Percentiles rank a stretch among this genome's conserved stretches.
Conservation (phyloP, 1,140 invertebrate genomes). For the Drosophila kanapiae region DNA sequence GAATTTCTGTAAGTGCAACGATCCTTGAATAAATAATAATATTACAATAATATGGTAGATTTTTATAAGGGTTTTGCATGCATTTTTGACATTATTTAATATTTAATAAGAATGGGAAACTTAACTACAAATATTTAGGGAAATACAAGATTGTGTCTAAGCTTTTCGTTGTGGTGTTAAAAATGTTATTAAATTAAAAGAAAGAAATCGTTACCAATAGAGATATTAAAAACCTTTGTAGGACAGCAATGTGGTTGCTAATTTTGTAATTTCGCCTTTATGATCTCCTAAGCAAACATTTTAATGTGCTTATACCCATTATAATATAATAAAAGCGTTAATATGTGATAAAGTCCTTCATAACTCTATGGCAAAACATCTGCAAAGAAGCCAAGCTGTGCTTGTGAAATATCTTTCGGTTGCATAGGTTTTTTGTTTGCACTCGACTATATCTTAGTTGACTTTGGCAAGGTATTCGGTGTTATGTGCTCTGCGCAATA, state of each 20-base stretch:
- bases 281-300: neutral
- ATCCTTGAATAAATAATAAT: neutral
- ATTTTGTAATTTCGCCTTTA: neutral
- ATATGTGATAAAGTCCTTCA: slow-evolving; percentile 22
- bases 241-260: neutral
- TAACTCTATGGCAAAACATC: neutral
- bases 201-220: neutral
- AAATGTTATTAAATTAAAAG: neutral
- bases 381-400: slow-evolving; percentile 5
- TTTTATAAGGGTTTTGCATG: neutral
- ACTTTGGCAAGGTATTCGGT: slow-evolving; percentile 10
- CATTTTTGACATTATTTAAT: neutral
- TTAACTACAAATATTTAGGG: neutral
- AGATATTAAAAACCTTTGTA: neutral
- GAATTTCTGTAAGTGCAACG: slow-evolving; percentile 69
- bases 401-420: slow-evolving; percentile 18
- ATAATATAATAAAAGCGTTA: slow-evolving; percentile 1
- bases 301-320: slow-evolving; percentile 13
- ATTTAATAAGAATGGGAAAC: neutral
- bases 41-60: neutral
- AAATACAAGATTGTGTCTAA: neutral
- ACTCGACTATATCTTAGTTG: slow-evolving; percentile 13
- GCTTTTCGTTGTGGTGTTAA: neutral
- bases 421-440: slow-evolving; percentile 26
- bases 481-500: slow-evolving; percentile 37